These are phyloP conservation scores for Cinara cedri DNA, from an alignment of 2,888 invertebrate species.

Conservation along the genomic window DNA sequence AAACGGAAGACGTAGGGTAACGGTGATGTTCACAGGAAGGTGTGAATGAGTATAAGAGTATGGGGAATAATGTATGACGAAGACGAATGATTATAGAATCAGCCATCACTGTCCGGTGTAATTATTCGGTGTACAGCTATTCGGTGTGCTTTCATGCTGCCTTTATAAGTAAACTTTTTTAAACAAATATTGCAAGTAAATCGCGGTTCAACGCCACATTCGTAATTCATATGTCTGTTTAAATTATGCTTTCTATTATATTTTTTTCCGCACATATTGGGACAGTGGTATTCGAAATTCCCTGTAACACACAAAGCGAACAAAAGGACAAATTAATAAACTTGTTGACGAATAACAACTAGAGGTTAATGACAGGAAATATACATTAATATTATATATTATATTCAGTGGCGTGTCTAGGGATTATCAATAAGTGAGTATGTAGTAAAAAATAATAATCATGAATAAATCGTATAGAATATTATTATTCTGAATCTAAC, in stretches of 20 bases:
- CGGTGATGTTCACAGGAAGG: no score
- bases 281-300: slow-evolving; percentile 15
- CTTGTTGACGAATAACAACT: background rate
- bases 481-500: no score
- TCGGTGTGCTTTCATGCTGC: slow-evolving; percentile 25
- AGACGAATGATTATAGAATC: no score
- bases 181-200: slow-evolving; percentile 55
- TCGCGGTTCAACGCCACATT: slow-evolving; percentile 60
- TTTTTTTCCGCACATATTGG: slow-evolving; percentile 62
- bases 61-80: no score
- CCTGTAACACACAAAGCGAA: background rate
- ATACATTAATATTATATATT: no score
- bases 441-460: no score
- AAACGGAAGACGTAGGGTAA: no score
- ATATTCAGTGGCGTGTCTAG: no score
- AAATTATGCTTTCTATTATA: slow-evolving; percentile 62
- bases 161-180: slow-evolving; percentile 45
- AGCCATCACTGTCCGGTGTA: background rate
- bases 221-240: slow-evolving; percentile 53
- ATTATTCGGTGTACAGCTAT: slow-evolving; percentile 28
- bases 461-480: no score
- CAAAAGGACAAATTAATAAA: background rate
- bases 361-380: no score
- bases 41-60: no score
- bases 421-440: no score